These are phyloP conservation scores for Siphlonurus alternatus DNA, from an alignment of 2,888 invertebrate species.

Conservation along the genomic window DNA sequence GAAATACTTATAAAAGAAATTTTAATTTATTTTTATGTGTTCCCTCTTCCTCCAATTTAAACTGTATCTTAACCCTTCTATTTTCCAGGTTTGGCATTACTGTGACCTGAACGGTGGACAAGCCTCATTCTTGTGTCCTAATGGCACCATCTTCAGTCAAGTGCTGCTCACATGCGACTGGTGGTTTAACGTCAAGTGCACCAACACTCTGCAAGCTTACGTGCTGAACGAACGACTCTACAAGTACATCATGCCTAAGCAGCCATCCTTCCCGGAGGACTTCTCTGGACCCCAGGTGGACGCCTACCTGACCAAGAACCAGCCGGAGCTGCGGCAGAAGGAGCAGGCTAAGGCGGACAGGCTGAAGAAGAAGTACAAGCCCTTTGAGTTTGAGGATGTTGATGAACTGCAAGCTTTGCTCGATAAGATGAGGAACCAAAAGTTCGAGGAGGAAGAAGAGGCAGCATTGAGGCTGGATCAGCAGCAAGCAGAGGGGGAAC, in stretches of 20 bases:
- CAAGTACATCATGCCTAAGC: conserved; percentile 70
- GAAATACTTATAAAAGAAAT: too few relatives aligned
- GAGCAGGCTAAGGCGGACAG: conserved; percentile 6
- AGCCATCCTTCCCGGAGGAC: conserved; percentile 80
- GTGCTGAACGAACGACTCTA: conserved; percentile 77
- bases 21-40: too few relatives aligned
- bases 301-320: conserved; percentile 21
- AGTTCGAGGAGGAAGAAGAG: not conserved
- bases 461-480: too few relatives aligned
- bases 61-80: too few relatives aligned
- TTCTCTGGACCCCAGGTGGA: conserved; percentile 78
- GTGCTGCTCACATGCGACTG: conserved; percentile 78
- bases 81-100: conserved; percentile 70
- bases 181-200: conserved; percentile 85
- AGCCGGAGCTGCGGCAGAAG: conserved; percentile 5
- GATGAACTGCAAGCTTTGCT: conserved; percentile 1
- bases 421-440: not conserved
- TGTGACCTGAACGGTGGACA: conserved; percentile 81
- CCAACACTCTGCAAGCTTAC: conserved; percentile 66
- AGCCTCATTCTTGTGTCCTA: conserved; percentile 76
- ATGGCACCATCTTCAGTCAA: conserved; percentile 82
- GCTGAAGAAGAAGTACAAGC: conserved; percentile 6
- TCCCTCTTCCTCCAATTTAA: too few relatives aligned
- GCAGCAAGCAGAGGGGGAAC: too few relatives aligned
- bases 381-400: not conserved